Conservation (phyloP, 35 echinoderm and acorn worm genomes). For the Stichopus chloronotus region DNA sequence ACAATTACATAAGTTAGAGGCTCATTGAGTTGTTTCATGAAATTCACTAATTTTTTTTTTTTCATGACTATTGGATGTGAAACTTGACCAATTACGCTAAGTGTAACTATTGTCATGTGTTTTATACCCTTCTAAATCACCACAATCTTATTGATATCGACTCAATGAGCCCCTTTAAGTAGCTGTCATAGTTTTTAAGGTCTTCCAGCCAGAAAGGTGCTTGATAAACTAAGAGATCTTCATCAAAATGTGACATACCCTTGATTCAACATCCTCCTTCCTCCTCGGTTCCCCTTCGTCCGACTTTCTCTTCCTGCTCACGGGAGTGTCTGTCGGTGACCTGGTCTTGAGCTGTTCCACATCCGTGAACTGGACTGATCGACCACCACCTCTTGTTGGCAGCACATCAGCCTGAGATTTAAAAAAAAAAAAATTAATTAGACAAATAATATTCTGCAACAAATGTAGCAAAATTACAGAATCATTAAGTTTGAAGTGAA, state of each 20-base stretch:
- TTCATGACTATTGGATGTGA: too few relatives aligned
- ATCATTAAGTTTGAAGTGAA: not conserved
- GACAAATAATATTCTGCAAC: not conserved
- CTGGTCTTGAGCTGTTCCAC: constrained; percentile 76
- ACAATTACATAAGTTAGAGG: too few relatives aligned
- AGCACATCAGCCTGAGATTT: constrained; percentile 81
- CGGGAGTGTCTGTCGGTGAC: constrained; percentile 35
- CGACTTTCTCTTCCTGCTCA: constrained; percentile 58
- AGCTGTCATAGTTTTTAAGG: not conserved
- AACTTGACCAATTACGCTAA: too few relatives aligned
- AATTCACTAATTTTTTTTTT: too few relatives aligned
- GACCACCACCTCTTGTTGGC: constrained; percentile 85
- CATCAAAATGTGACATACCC: constrained; percentile 53
- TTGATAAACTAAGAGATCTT: not conserved
- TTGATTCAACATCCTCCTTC: constrained; percentile 85
- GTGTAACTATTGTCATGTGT: too few relatives aligned
- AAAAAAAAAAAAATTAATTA: not conserved
- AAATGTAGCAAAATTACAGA: not conserved
- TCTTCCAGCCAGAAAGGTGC: not conserved
- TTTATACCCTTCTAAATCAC: too few relatives aligned
- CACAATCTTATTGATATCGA: not conserved
- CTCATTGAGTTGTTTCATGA: too few relatives aligned
- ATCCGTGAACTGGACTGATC: constrained; percentile 92
- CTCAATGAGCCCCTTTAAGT: not conserved
- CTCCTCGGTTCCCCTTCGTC: constrained; percentile 82